phyloP scores from a whole-genome alignment of 2,113 vertebrate species.

The Aphyosemion australe region DNA sequence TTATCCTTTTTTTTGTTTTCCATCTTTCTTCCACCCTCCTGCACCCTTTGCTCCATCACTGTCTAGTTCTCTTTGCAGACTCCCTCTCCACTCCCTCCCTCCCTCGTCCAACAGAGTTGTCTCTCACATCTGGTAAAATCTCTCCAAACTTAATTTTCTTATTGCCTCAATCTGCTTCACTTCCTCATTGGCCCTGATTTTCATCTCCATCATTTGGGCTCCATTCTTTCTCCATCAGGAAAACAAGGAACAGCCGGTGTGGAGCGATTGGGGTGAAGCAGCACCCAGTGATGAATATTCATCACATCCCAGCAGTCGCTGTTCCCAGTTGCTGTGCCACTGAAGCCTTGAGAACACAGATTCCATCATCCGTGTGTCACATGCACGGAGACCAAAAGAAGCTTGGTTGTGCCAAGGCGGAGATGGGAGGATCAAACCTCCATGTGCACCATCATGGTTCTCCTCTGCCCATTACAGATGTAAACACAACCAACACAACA shows the following conservation, averaged over 20 bases:
- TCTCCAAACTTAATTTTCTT: slow-evolving; percentile 21
- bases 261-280: slow-evolving; percentile 37
- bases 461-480: too few relatives aligned
- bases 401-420: slow-evolving; percentile 23
- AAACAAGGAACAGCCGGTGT: slow-evolving; percentile 41
- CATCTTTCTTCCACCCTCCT: slow-evolving; percentile 13
- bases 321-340: slow-evolving; percentile 17
- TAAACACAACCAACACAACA: too few relatives aligned
- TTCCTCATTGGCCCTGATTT: slow-evolving; percentile 8
- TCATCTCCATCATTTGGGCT: slow-evolving; percentile 28
- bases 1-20: background rate
- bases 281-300: slow-evolving; percentile 59
- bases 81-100: background rate
- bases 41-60: slow-evolving; percentile 4
- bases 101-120: slow-evolving; percentile 7
- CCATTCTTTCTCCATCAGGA: slow-evolving; percentile 2
- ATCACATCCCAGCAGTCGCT: slow-evolving; percentile 19
- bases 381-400: slow-evolving; percentile 22
- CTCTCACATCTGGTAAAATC: slow-evolving; percentile 37
- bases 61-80: slow-evolving; percentile 32
- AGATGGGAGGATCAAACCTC: background rate
- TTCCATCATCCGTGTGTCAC: slow-evolving; percentile 52
- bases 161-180: slow-evolving; percentile 28
- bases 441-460: background rate
- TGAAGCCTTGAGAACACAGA: slow-evolving; percentile 41